Evolutionary conservation across 2,797 vertebrate genomes (phyloP).

Genomic region (Catharus ustulatus): DNA sequence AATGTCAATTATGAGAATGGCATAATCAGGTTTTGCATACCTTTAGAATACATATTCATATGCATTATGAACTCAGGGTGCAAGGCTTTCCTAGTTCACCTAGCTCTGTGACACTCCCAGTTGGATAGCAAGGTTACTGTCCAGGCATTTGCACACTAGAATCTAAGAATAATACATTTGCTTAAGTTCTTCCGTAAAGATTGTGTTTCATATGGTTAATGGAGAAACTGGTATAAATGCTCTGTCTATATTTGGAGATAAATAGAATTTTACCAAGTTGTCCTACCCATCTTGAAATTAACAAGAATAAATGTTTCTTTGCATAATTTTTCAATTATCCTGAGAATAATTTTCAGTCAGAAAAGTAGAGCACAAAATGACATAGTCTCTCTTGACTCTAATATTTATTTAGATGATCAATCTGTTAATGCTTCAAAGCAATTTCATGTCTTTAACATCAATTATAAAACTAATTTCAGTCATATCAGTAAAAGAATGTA

Average conservation of each 20-base stretch:
- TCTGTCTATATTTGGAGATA: slow-evolving; percentile 57
- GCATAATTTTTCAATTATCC: background rate
- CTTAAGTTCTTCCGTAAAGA: slow-evolving; percentile 21
- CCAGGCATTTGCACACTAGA: background rate
- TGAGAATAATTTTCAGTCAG: background rate
- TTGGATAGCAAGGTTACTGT: background rate
- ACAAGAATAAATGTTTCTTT: background rate
- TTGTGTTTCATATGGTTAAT: background rate
- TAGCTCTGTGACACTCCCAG: slow-evolving; percentile 62
- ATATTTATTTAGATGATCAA: slow-evolving; percentile 30
- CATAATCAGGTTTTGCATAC: background rate
- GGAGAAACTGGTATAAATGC: slow-evolving; percentile 50
- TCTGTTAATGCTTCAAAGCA: slow-evolving; percentile 23
- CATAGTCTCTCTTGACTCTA: background rate
- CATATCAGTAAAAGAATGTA: slow-evolving; percentile 26
- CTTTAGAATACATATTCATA: background rate
- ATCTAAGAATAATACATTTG: background rate
- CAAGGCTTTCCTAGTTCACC: background rate
- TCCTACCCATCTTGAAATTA: background rate
- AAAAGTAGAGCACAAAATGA: background rate
- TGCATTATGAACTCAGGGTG: background rate
- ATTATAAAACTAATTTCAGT: slow-evolving; percentile 46
- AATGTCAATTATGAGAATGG: background rate
- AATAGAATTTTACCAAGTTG: background rate
- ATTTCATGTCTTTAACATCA: slow-evolving; percentile 28